Percentiles rank a stretch among this genome's conserved stretches.
Evolutionary conservation across 30 jellyfish, hydroid and myxozoan species (phyloP).

Genomic region (Aurelia aurita): DNA sequence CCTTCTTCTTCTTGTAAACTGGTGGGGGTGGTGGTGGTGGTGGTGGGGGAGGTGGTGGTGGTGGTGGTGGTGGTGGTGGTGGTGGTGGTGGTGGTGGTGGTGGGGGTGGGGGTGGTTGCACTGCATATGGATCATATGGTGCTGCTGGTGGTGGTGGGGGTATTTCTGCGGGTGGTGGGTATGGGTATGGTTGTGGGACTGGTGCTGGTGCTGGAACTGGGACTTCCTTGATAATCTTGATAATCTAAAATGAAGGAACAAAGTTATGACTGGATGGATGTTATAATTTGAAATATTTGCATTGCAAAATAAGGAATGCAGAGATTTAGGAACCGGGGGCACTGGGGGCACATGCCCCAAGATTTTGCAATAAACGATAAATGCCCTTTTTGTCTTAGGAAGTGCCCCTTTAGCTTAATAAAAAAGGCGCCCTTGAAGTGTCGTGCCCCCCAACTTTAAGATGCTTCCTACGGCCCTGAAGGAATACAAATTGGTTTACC

Average conservation of each 20-base stretch:
- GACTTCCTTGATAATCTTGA: neutral
- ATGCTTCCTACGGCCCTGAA: no score
- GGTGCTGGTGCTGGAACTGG: conserved; percentile 59
- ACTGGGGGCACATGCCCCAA: no score
- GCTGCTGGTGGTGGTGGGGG: conserved; percentile 79
- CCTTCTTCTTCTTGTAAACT: conserved; percentile 40
- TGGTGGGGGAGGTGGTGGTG: conserved; percentile 71
- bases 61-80: conserved; percentile 67
- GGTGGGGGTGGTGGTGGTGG: conserved; percentile 54
- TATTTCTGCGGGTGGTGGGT: conserved; percentile 57
- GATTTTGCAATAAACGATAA: no score
- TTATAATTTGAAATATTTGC: no score
- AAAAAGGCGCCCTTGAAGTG: no score
- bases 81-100: conserved; percentile 88
- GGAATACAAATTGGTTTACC: no score
- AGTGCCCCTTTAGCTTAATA: no score
- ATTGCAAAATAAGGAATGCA: no score
- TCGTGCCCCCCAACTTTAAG: no score
- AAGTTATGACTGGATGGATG: no score
- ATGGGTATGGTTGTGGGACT: conserved; percentile 51
- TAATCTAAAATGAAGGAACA: neutral
- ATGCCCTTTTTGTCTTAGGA: no score
- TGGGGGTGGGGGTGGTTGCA: conserved; percentile 79
- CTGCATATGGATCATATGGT: conserved; percentile 53
- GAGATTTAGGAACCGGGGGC: no score